Evolutionary conservation across 1,140 invertebrate genomes (phyloP).

Genomic region (Teleopsis dalmanni): DNA sequence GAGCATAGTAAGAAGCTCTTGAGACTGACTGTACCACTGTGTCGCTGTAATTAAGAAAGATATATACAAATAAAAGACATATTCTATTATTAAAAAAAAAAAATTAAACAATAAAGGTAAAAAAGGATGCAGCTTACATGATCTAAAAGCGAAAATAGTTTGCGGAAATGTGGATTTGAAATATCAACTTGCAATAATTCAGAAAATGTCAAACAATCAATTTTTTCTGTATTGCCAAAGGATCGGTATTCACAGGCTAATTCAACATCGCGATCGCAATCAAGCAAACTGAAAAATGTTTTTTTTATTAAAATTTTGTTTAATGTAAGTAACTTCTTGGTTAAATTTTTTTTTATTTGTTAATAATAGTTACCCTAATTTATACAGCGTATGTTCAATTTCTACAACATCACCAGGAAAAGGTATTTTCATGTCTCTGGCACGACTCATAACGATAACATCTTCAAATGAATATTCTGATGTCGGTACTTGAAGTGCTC

Average conservation of each 20-base stretch:
- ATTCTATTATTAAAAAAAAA: neutral
- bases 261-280: constrained; percentile 22
- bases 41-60: constrained; percentile 17
- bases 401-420: constrained; percentile 66
- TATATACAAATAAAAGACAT: neutral
- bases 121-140: constrained; percentile 22
- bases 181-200: constrained; percentile 29
- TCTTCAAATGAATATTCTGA: constrained; percentile 92
- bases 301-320: neutral
- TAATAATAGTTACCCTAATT: constrained; percentile 53
- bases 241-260: constrained; percentile 21
- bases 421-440: constrained; percentile 72
- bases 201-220: constrained; percentile 33
- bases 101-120: neutral
- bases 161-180: constrained; percentile 25
- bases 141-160: constrained; percentile 33
- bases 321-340: neutral
- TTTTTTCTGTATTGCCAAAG: constrained; percentile 23
- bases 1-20: constrained; percentile 38
- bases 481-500: constrained; percentile 71
- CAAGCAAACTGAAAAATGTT: constrained; percentile 18
- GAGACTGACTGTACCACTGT: constrained; percentile 25
- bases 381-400: constrained; percentile 63
- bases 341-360: neutral
- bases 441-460: constrained; percentile 73